A percentile compares a stretch with the other conserved stretches of the same genome.
These are phyloP conservation scores for Grammomys surdaster DNA, from an alignment of 2,113 vertebrate species.

Conservation along the genomic window DNA sequence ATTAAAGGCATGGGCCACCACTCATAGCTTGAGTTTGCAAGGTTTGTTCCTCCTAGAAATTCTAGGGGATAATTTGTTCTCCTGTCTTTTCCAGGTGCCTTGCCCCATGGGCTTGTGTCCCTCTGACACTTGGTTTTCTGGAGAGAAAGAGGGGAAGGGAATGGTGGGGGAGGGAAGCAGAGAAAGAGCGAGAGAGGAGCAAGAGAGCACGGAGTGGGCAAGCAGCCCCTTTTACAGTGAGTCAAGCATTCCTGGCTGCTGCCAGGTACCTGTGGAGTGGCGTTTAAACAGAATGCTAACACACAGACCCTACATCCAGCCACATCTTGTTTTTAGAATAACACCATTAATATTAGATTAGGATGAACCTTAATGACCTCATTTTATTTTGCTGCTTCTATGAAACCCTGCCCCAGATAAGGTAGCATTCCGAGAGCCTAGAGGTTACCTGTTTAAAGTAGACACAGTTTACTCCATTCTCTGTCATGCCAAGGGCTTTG, in stretches of 20 bases:
- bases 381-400: not conserved
- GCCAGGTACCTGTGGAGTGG: no score
- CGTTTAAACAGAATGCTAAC: no score
- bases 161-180: no score
- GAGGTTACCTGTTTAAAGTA: not conserved
- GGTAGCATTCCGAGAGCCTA: not conserved
- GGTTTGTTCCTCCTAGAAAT: not conserved
- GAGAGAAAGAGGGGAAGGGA: no score
- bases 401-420: not conserved
- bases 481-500: not conserved
- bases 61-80: not conserved
- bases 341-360: not conserved
- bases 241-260: no score
- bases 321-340: not conserved
- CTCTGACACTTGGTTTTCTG: not conserved
- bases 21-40: not conserved
- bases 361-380: not conserved
- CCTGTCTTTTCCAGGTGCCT: not conserved
- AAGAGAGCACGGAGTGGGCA: no score
- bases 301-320: no score
- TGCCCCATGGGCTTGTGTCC: no score
- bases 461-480: accelerated
- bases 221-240: no score
- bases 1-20: not conserved
- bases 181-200: no score